These are phyloP conservation scores for Dolichoris vasculosae DNA, from an alignment of 1,140 invertebrate genomes.

Conservation along the genomic window DNA sequence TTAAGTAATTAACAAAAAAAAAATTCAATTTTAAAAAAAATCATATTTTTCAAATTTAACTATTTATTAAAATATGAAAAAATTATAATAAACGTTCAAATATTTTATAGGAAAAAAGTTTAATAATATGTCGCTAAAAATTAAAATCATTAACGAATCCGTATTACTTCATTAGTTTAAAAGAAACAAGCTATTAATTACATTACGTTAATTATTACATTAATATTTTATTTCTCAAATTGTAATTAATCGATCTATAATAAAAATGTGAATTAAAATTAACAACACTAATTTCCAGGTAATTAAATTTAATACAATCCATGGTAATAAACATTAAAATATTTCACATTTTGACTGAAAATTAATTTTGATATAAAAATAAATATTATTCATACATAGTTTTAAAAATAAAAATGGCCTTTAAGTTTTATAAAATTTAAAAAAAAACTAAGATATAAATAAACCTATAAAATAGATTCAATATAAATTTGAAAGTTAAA, in stretches of 20 bases:
- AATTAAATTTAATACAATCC: not conserved
- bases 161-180: not conserved
- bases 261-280: not conserved
- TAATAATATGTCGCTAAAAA: too few relatives aligned
- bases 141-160: too few relatives aligned
- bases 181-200: not conserved
- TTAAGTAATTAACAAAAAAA: too few relatives aligned
- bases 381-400: too few relatives aligned
- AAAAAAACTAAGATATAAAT: not conserved
- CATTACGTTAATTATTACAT: not conserved
- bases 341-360: too few relatives aligned
- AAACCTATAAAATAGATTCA: not conserved
- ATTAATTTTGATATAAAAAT: too few relatives aligned
- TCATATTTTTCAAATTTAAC: too few relatives aligned
- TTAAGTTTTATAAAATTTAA: not conserved
- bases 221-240: not conserved
- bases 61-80: too few relatives aligned
- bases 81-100: too few relatives aligned
- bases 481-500: not conserved
- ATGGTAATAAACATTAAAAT: not conserved
- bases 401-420: too few relatives aligned
- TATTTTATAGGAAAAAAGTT: too few relatives aligned
- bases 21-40: too few relatives aligned
- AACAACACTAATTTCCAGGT: not conserved
- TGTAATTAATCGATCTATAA: not conserved